These are phyloP conservation scores for Dallia pectoralis DNA, from an alignment of 2,797 vertebrate species.

Conservation along the genomic window DNA sequence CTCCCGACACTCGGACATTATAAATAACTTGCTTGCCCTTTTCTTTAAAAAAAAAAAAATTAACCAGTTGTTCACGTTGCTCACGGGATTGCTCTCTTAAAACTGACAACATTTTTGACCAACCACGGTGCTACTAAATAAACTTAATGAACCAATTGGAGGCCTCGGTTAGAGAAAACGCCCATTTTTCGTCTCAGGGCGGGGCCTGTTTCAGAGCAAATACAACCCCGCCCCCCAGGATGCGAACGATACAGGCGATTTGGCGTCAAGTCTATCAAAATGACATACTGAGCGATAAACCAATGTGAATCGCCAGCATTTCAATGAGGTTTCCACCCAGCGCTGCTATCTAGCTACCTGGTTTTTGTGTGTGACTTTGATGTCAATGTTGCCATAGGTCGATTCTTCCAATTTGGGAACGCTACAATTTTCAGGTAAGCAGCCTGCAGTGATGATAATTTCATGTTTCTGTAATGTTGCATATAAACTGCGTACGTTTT, in stretches of 20 bases:
- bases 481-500: neutral
- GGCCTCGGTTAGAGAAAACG: slow-evolving; percentile 27
- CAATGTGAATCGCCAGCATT: slow-evolving; percentile 51
- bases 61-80: neutral
- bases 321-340: slow-evolving; percentile 54
- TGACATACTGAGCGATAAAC: slow-evolving; percentile 36
- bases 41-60: neutral
- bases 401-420: slow-evolving; percentile 45
- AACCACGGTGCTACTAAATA: slow-evolving; percentile 20
- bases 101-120: slow-evolving; percentile 34
- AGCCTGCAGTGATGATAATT: neutral
- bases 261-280: neutral
- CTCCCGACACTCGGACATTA: slow-evolving; percentile 31
- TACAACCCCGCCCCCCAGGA: slow-evolving; percentile 13
- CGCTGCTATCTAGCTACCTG: slow-evolving; percentile 15
- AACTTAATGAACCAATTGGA: slow-evolving; percentile 51
- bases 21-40: slow-evolving; percentile 44
- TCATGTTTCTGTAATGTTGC: neutral
- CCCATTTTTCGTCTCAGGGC: slow-evolving; percentile 28
- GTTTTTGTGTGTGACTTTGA: slow-evolving; percentile 23
- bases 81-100: slow-evolving; percentile 13
- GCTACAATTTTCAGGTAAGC: slow-evolving; percentile 65
- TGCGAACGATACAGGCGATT: neutral
- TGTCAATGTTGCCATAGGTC: slow-evolving; percentile 48
- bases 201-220: neutral